phyloP scores from a whole-genome alignment of 2,113 vertebrate genomes.

The Indicator maculatus region DNA sequence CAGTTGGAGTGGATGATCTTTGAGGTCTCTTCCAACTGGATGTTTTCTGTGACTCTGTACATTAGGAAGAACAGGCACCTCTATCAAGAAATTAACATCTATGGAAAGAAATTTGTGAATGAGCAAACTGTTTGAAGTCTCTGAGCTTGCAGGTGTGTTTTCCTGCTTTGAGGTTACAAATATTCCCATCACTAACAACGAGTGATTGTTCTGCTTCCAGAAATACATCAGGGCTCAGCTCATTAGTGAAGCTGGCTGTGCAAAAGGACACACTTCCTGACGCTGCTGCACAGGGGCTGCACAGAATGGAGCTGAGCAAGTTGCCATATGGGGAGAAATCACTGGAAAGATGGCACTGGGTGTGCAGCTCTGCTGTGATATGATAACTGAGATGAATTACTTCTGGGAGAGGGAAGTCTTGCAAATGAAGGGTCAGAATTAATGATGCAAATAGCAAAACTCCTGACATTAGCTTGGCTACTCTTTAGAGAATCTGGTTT shows the following conservation, averaged over 20 bases:
- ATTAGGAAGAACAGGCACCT: too few relatives aligned
- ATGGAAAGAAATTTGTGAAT: too few relatives aligned
- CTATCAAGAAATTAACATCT: too few relatives aligned
- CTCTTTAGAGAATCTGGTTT: constrained; percentile 23
- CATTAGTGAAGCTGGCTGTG: not conserved
- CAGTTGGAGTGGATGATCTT: too few relatives aligned
- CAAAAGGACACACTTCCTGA: not conserved
- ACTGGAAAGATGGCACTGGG: not conserved
- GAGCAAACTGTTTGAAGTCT: too few relatives aligned
- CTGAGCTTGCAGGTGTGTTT: not conserved
- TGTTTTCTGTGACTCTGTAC: too few relatives aligned
- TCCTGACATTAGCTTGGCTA: not conserved
- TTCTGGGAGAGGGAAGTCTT: not conserved
- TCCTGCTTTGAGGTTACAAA: not conserved
- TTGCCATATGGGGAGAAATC: constrained; percentile 11
- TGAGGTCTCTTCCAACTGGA: too few relatives aligned
- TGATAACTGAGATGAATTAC: constrained; percentile 5
- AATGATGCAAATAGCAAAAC: not conserved
- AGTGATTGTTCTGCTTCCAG: not conserved
- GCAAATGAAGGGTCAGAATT: constrained; percentile 31
- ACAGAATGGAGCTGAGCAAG: not conserved
- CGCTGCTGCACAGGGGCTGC: not conserved
- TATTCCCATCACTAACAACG: not conserved
- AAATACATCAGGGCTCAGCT: not conserved
- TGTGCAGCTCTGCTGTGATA: constrained; percentile 25